Evolutionary conservation across 2,113 vertebrate species (phyloP).

Genomic region (Pycnonotus jocosus): DNA sequence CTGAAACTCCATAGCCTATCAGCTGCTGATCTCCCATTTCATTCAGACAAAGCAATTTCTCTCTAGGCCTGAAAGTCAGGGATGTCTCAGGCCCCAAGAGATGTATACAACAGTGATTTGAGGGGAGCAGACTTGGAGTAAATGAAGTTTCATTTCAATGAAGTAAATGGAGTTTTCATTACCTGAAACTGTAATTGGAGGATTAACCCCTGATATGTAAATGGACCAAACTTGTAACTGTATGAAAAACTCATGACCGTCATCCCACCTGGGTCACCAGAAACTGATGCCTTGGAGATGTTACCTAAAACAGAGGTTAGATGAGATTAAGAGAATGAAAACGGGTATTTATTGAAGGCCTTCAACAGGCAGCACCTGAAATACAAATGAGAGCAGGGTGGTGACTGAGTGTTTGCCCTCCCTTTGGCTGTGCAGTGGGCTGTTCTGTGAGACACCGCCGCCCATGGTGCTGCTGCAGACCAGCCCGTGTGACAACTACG

Average conservation of each 20-base stretch:
- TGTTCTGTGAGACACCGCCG: conserved; percentile 90
- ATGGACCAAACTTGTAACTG: neutral
- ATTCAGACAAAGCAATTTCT: neutral
- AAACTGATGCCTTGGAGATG: neutral
- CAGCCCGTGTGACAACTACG: conserved; percentile 92
- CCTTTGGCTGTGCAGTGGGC: conserved; percentile 74
- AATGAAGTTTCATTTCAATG: neutral
- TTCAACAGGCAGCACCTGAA: neutral
- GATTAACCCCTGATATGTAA: neutral
- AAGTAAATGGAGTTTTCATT: neutral
- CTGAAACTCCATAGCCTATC: too few relatives aligned
- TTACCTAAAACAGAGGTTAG: too few relatives aligned
- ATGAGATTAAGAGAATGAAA: neutral
- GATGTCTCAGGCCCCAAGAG: neutral
- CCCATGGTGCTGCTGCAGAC: conserved; percentile 98
- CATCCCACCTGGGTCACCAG: neutral
- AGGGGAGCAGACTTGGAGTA: neutral
- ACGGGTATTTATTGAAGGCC: neutral
- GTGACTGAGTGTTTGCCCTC: neutral
- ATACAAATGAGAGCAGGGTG: accelerated
- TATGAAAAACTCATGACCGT: neutral
- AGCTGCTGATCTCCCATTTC: neutral
- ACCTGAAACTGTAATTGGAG: neutral
- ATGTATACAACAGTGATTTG: neutral
- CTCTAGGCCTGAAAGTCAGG: neutral